phyloP scores from a whole-genome alignment of 2,797 vertebrate genomes.

The Spea hammondii region DNA sequence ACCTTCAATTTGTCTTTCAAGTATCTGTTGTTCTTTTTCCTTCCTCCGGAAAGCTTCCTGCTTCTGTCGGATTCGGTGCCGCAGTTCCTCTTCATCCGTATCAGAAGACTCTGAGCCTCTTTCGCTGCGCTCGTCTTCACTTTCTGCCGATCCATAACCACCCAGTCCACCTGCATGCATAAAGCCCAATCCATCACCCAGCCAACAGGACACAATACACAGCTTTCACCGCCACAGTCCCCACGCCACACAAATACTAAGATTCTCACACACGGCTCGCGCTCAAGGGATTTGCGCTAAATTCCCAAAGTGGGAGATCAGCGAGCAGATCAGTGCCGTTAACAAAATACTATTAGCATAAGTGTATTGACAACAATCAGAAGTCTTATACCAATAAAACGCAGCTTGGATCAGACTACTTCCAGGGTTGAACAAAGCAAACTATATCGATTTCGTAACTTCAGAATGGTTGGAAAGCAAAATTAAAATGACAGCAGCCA shows the following conservation, averaged over 20 bases:
- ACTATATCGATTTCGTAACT: too few species aligned
- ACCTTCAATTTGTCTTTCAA: constrained; percentile 90
- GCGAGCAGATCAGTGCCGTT: too few species aligned
- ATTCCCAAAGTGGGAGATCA: background rate
- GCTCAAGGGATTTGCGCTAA: background rate
- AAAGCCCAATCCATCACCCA: constrained; percentile 78
- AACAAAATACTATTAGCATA: too few species aligned
- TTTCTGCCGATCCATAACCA: constrained; percentile 97
- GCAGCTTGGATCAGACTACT: too few species aligned
- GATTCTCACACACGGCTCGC: background rate
- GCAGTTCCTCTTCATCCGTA: constrained; percentile 95
- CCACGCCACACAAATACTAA: background rate
- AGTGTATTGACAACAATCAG: too few species aligned
- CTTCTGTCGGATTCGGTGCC: constrained; percentile 94
- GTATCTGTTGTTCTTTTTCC: constrained; percentile 86
- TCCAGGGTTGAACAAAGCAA: too few species aligned
- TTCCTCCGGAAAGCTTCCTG: constrained; percentile 97
- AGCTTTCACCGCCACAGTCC: background rate
- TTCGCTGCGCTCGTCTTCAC: constrained; percentile 86
- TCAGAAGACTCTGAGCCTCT: constrained; percentile 94
- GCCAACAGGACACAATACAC: constrained; percentile 60
- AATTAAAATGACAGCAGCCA: too few species aligned
- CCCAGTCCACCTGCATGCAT: constrained; percentile 96
- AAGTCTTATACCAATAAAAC: too few species aligned
- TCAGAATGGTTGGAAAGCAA: too few species aligned